Evolutionary conservation across 1,140 invertebrate species (phyloP), one percentile per base, ranked within the genome.

Genomic region (Drosophila quadrilineata): DNA sequence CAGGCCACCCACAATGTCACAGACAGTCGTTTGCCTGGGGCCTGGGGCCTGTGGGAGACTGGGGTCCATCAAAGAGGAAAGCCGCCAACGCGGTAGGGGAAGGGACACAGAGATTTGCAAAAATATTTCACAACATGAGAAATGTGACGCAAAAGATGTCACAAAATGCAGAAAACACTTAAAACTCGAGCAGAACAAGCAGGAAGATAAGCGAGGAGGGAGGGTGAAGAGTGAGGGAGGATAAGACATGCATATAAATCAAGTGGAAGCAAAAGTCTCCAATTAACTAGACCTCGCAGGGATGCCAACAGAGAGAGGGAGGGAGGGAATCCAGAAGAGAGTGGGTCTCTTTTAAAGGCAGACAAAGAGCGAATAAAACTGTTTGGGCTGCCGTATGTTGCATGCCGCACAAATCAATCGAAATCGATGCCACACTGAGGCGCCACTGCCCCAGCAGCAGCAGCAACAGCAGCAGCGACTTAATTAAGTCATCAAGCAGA

Each of bases 401-500:
- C n/a, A n/a, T n/a, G n/a, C n/a, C 60, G 43, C 63, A 66, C 74
- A 86, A 86, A 85, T 80, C 69, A 86, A 85, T 73, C 62, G 69
- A 50, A 64, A 71, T 75, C 62, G 59, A 62, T 64, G 60, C 72
- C 50, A 36, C 21, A 21, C 43, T 14, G 38, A 62, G 75, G 82
- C 82, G 82, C 79, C 75, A 85, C 67, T n/a, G n/a, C n/a, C n/a
- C n/a, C n/a, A n/a, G n/a, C n/a, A n/a, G n/a, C n/a, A n/a, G n/a
- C n/a, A n/a, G n/a, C n/a, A n/a, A n/a, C n/a, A n/a, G n/a, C n/a
- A n/a, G n/a, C n/a, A 66, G 54, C 75, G 80, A 87, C 87, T 89
- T 89, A 89, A 89, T 89, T 89, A 89, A 89, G 87, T 89, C 87
- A 89, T 89, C 87, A 89, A 89, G 72, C 79, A 89, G 87, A 89